phyloP scores from a whole-genome alignment of 2,797 vertebrate species.

The Clarias pachynema region DNA sequence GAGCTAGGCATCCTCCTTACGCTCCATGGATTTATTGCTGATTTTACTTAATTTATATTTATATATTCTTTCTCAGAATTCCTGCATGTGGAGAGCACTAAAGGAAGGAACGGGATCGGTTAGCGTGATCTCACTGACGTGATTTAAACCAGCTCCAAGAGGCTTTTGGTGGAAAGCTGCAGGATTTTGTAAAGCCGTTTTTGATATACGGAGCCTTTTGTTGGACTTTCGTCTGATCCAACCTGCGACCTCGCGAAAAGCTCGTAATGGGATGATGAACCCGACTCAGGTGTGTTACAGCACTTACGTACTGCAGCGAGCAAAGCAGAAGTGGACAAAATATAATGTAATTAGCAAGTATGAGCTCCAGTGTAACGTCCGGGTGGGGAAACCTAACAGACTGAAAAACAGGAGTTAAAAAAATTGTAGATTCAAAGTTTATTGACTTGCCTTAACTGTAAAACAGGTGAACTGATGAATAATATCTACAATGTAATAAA shows the following conservation, averaged over 20 bases:
- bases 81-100: neutral
- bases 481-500: too few species aligned
- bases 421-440: too few species aligned
- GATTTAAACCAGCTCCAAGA: neutral
- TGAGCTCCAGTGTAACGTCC: neutral
- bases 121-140: neutral
- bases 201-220: neutral
- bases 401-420: too few species aligned
- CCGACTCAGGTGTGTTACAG: neutral
- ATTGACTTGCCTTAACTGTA: too few species aligned
- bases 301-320: neutral
- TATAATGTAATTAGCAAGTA: neutral
- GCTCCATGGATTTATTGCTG: conserved; percentile 17
- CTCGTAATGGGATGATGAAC: neutral
- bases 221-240: neutral
- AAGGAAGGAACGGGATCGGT: neutral
- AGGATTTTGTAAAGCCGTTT: conserved; percentile 8
- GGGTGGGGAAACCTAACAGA: neutral
- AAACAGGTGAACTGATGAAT: too few species aligned
- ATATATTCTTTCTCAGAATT: conserved; percentile 3
- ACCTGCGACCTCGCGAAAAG: neutral
- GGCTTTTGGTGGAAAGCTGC: neutral
- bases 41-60: conserved; percentile 25
- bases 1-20: neutral
- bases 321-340: too few species aligned